Conservation (phyloP, 2,797 vertebrate genomes). For the Cetoscarus ocellatus region DNA sequence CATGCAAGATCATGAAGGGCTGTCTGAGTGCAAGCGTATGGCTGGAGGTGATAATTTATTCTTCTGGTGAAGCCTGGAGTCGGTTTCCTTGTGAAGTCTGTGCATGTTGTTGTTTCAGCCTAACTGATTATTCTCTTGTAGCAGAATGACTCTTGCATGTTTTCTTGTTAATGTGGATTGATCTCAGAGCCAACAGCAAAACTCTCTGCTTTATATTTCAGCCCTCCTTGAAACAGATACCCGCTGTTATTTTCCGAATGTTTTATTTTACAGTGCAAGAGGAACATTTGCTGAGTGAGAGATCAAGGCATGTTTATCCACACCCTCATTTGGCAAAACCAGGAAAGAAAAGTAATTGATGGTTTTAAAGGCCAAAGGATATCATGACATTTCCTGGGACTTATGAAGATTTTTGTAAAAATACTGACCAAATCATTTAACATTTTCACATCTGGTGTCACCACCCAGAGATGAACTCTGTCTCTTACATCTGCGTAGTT, state of each 20-base stretch:
- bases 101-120: conserved; percentile 8
- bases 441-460: conserved; percentile 36
- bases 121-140: conserved; percentile 5
- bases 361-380: background rate
- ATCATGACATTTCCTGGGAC: conserved; percentile 11
- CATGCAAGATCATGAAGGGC: conserved; percentile 32
- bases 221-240: too few relatives aligned
- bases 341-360: background rate
- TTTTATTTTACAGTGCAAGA: too few relatives aligned
- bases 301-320: conserved; percentile 22
- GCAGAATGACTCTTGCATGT: background rate
- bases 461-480: conserved; percentile 24
- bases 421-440: conserved; percentile 30
- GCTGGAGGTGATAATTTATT: conserved; percentile 13
- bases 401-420: conserved; percentile 20
- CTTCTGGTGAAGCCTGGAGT: background rate
- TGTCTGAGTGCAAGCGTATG: conserved; percentile 48
- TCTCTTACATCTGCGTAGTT: background rate
- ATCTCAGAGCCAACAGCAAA: background rate
- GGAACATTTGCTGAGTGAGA: background rate
- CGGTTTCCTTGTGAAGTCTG: background rate
- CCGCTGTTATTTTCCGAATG: too few relatives aligned
- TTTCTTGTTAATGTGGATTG: background rate
- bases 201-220: too few relatives aligned
- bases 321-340: conserved; percentile 25